Base-by-base conservation (phyloP, 2,113 vertebrate genomes). In the Probosciger aterrimus region DNA sequence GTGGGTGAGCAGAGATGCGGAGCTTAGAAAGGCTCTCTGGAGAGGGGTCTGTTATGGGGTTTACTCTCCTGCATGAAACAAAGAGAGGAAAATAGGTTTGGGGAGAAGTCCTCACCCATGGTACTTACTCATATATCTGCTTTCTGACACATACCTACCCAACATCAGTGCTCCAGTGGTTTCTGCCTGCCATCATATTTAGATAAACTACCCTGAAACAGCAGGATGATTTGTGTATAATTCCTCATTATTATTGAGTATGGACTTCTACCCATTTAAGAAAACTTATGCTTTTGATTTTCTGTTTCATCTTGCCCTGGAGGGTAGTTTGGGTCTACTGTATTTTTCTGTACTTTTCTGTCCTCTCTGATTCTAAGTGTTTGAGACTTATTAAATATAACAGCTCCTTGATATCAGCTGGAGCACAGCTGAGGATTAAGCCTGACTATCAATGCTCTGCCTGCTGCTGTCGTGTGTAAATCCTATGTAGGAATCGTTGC, bases 391-490 rank as follows among this genome's bases (percentile, higher is more conserved):
- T 95, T 92, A 91, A 95, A 93, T 92, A 87, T 62, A 96, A 95
- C 95, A 89, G 69, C 73, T 84, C 88, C 91, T 86, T 95, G 83
- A 95, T 92, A 96, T 96, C 93, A 95, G 88, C 83, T 96, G 92
- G 92, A 92, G 91, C 91, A 96, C 92, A 97, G 96, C 92, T 96
- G 93, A 95, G 91, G 92, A 91, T 95, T 96, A 97, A 96, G 88
- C 20, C 67, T 89, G 62, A n/a, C 67, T 81, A 74, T 93, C 91
- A 89, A 14, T 14, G 14, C 83, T 94, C 49, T 88, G 86, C 92
- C 95, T 96, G 53, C 94, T 94, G 91, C 88, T 87, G 81, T 92
- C 74, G 2, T 79, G 83, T 94, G 86, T 89, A 96, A 96, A 96
- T 93, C 93, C 94, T 82, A 6, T 19, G 22, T 37, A 94, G 86